Conservation (phyloP, 2,888 invertebrate species). For the Dinocampus coccinellae region DNA sequence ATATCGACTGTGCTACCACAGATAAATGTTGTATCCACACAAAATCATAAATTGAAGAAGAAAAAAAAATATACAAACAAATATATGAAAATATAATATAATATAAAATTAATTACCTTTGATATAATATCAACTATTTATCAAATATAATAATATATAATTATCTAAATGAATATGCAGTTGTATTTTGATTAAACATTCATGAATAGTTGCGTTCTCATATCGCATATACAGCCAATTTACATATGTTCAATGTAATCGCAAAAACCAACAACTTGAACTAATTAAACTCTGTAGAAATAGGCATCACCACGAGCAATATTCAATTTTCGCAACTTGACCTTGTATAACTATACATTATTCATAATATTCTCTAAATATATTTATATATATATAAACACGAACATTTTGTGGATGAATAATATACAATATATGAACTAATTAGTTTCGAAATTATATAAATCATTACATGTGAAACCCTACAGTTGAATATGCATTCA, state of each 20-base stretch:
- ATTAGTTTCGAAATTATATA: neutral
- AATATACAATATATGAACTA: neutral
- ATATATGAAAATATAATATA: neutral
- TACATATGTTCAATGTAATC: neutral
- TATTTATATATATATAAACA: neutral
- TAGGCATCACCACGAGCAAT: conserved; percentile 1
- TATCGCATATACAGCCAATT: neutral
- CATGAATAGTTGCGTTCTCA: neutral
- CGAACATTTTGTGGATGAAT: neutral
- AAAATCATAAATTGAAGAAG: neutral
- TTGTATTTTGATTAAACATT: neutral
- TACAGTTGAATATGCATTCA: neutral
- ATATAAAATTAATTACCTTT: neutral
- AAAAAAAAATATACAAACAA: neutral
- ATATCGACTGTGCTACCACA: conserved; percentile 2
- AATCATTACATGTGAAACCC: neutral
- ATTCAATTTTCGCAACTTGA: conserved; percentile 10
- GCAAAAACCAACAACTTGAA: neutral
- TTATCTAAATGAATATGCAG: neutral
- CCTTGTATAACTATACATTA: neutral
- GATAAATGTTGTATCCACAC: conserved; percentile 5
- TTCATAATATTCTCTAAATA: neutral
- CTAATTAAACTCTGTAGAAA: conserved; percentile 13
- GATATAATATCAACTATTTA: neutral
- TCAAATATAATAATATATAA: neutral